These are phyloP conservation scores for Cerastis leucographa DNA, from an alignment of 2,888 invertebrate genomes.

Conservation along the genomic window DNA sequence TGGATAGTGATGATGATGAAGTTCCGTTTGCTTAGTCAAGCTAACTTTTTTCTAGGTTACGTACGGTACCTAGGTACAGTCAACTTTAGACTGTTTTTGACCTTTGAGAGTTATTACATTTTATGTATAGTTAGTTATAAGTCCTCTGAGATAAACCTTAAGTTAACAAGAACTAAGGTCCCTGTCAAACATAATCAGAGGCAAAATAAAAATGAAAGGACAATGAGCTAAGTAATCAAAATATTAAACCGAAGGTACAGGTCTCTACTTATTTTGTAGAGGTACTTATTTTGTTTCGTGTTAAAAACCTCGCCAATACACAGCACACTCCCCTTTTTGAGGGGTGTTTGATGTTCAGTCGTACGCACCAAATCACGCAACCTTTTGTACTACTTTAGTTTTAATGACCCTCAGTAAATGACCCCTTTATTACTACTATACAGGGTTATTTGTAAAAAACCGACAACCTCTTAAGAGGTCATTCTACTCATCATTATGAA, in stretches of 20 bases:
- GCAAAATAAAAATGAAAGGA: background rate
- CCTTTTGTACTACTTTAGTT: slow-evolving; percentile 42
- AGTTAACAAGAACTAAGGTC: background rate
- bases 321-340: background rate
- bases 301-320: slow-evolving; percentile 12
- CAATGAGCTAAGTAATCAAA: background rate
- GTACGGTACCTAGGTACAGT: background rate
- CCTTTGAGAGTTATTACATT: no score
- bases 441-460: no score
- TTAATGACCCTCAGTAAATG: slow-evolving; percentile 31
- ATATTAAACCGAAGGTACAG: background rate
- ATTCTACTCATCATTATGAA: no score
- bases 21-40: background rate
- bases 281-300: slow-evolving; percentile 21
- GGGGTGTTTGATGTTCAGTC: slow-evolving; percentile 41
- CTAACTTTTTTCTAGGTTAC: background rate
- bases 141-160: background rate
- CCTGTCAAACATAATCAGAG: background rate
- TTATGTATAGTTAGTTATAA: no score
- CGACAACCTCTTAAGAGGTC: no score
- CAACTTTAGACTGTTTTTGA: no score
- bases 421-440: slow-evolving; percentile 10
- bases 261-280: no score
- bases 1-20: no score
- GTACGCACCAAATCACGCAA: slow-evolving; percentile 53